phyloP scores from a whole-genome alignment of 2,888 invertebrate genomes.

The Artemia sinica region DNA sequence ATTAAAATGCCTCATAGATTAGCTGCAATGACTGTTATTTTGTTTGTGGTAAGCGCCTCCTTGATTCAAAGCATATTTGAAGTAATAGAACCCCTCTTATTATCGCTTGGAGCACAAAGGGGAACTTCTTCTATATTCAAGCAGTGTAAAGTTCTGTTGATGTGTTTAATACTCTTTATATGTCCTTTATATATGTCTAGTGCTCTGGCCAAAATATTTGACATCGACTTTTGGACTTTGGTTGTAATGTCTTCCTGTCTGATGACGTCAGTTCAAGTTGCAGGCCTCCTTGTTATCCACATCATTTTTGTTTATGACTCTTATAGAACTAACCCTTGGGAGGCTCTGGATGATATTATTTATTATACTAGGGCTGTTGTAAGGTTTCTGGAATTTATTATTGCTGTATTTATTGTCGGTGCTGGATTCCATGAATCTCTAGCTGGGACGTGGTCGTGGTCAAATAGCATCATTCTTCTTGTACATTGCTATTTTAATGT shows the following conservation, averaged over 20 bases:
- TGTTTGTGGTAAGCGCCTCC: conserved; percentile 39
- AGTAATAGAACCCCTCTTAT: conserved; percentile 36
- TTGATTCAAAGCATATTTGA: conserved; percentile 40
- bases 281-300: conserved; percentile 37
- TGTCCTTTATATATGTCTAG: conserved; percentile 34
- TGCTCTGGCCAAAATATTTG: conserved; percentile 32
- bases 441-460: conserved; percentile 34
- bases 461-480: conserved; percentile 35
- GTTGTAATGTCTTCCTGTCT: conserved; percentile 37
- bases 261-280: conserved; percentile 34
- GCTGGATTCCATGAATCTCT: conserved; percentile 36
- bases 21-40: conserved; percentile 36
- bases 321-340: conserved; percentile 34
- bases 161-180: conserved; percentile 33
- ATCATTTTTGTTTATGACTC: conserved; percentile 35
- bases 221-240: conserved; percentile 36
- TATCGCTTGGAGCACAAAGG: conserved; percentile 35
- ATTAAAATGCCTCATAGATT: conserved; percentile 36
- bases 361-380: conserved; percentile 35
- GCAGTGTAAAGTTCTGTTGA: conserved; percentile 32
- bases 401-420: conserved; percentile 37
- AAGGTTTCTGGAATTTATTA: conserved; percentile 36
- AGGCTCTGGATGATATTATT: conserved; percentile 36
- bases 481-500: conserved; percentile 40
- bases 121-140: conserved; percentile 28